These are phyloP conservation scores for Takifugu flavidus DNA, from an alignment of 2,113 vertebrate species.

Conservation along the genomic window DNA sequence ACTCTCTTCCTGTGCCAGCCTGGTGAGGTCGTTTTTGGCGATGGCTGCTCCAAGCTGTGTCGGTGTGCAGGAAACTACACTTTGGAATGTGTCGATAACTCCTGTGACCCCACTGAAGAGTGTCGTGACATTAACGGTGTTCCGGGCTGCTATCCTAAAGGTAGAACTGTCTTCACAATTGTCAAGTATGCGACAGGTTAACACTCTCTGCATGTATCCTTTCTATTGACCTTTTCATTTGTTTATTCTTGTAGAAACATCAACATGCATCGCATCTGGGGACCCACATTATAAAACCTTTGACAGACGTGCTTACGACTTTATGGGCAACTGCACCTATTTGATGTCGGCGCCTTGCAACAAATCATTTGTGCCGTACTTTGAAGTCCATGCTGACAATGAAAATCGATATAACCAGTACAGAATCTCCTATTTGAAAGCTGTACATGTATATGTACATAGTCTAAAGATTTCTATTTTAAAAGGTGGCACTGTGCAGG, in stretches of 20 bases:
- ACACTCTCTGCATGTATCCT: too few species aligned
- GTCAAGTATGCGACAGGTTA: not conserved
- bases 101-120: slow-evolving; percentile 72
- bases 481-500: slow-evolving; percentile 74
- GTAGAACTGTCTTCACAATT: slow-evolving; percentile 37
- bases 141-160: slow-evolving; percentile 75
- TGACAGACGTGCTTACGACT: slow-evolving; percentile 22
- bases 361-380: slow-evolving; percentile 53
- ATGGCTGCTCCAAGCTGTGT: slow-evolving; percentile 73
- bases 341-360: slow-evolving; percentile 71
- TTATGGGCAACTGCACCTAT: slow-evolving; percentile 64
- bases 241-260: slow-evolving; percentile 44
- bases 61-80: slow-evolving; percentile 77
- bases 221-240: not conserved
- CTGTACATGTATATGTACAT: slow-evolving; percentile 68
- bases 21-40: slow-evolving; percentile 72
- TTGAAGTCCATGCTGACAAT: slow-evolving; percentile 71
- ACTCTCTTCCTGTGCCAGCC: slow-evolving; percentile 54
- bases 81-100: slow-evolving; percentile 72
- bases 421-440: slow-evolving; percentile 72
- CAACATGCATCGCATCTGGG: slow-evolving; percentile 77
- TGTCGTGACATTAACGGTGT: slow-evolving; percentile 70
- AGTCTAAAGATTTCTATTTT: slow-evolving; percentile 71
- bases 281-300: slow-evolving; percentile 86
- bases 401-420: slow-evolving; percentile 71